Evolutionary conservation across 2,888 invertebrate species (phyloP).

Genomic region (Polyommatus iphigenia): DNA sequence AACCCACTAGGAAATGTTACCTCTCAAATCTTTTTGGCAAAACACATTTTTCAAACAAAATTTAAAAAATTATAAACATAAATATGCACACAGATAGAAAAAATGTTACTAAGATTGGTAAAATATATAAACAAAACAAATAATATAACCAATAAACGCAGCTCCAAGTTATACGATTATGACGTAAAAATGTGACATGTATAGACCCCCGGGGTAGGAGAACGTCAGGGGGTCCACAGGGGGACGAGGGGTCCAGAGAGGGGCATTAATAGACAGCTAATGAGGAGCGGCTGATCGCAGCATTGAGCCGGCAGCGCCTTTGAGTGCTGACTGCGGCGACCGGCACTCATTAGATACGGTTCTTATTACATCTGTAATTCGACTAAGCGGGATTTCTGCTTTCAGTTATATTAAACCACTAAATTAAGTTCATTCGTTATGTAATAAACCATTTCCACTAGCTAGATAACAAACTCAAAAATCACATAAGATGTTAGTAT

Average conservation of each 20-base stretch:
- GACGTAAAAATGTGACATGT: not conserved
- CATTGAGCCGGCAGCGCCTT: not conserved
- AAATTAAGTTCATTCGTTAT: not conserved
- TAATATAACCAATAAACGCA: not conserved
- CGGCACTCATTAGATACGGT: not conserved
- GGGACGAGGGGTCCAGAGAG: not conserved
- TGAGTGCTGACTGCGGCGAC: not conserved
- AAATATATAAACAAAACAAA: too few relatives aligned
- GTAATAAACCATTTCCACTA: too few relatives aligned
- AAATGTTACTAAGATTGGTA: too few relatives aligned
- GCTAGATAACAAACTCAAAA: too few relatives aligned
- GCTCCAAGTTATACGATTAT: not conserved
- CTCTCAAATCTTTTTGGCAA: too few relatives aligned
- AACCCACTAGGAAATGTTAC: too few relatives aligned
- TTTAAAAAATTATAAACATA: too few relatives aligned
- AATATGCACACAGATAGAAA: too few relatives aligned
- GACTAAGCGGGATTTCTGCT: not conserved
- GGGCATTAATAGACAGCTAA: slow-evolving; percentile 3
- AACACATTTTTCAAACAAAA: too few relatives aligned
- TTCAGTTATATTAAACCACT: not conserved
- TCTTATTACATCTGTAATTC: not conserved
- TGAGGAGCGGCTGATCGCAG: slow-evolving; percentile 10
- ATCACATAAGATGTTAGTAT: too few relatives aligned
- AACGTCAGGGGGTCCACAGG: not conserved
- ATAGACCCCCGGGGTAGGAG: not conserved